Base-by-base conservation (phyloP, 2,888 invertebrate species). In the Cinara cedri region DNA sequence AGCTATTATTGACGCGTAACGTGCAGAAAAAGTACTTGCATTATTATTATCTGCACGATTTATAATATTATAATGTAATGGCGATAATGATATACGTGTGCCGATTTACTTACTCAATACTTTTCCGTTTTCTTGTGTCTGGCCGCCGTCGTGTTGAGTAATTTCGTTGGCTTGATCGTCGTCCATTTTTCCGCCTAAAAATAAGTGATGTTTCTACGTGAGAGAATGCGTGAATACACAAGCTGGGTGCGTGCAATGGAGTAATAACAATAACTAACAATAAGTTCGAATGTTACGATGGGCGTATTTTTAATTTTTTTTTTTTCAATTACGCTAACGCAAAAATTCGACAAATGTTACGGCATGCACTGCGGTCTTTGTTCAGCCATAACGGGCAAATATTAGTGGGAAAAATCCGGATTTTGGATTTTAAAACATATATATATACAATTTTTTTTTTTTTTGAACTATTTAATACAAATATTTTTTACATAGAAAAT, bases 121-220 rank as follows among this genome's bases (percentile, higher is more conserved):
- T 24, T 71, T 19, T 9, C 51, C 68, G 26, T 68, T 13, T 51
- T 51, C 19, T 68, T 68, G 71, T 19, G 55, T 42, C 42, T 34
- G 34, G 6, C 34, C 34, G 10, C 19, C 55, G 2, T 14, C 24
- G 1, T 46, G 24, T 13, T 72, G 72, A 49, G 24, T 3, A 34
- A 72, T 72, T n/a, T 72, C 72, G 60, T 72, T 72, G 14, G 24
- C 24, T 2, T 19, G 14, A 60, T 60, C 24, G n/a, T 60, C 46
- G 1, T 46, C 24, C 8, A 60, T 26, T 8, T 26, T 24, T 57
- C 71, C 72, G 26, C 72, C 72, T 72, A 21, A 14, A 72, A 60
- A 72, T 16, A 60, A 13, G 46, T 46, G n/a, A n/a, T n/a, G 44
- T 72, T 11, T 26, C 10, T 6, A 1, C 14, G 65, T 21, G 44